Base-by-base conservation (phyloP, 2,797 vertebrate genomes). In the Scleropages formosus region DNA sequence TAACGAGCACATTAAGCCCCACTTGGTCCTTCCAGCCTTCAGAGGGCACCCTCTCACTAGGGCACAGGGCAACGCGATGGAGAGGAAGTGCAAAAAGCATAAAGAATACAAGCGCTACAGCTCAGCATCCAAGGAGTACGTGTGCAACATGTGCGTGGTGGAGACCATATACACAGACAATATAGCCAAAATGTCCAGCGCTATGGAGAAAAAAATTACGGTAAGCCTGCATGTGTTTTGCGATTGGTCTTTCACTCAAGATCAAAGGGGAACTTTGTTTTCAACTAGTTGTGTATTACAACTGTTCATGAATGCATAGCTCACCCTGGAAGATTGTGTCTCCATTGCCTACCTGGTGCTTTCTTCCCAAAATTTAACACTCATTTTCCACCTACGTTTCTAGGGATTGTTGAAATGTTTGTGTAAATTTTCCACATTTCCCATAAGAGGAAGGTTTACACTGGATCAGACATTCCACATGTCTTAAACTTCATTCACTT, bases 91-190 rank as follows among this genome's bases (percentile, higher is more conserved):
- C 24, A 79, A 81, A 0, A 70, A 86, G 73, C 89, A 89, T 13
- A 69, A 83, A 69, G 83, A 87, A 70, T 84, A 88, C 22, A 79
- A 79, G 61, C 85, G 79, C 75, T 89, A 86, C 86, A 89, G 89
- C n/a, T 24, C 77, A 0, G 59, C 66, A 0, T 86, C 87, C 27
- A 70, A 82, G 2, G 78, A 81, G 60, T 90, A 89, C 77, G 72
- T 89, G 51, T 90, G 90, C 74, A 88, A 81, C 68, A 1, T 88
- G 59, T 91, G 89, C 4, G 69, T 82, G 27, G 71, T 88, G 69
- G 84, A 85, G 67, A 78, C 27, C 73, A 88, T 82, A 62, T 79
- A 60, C 66, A 62, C 13, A 16, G 27, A 60, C 18, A 51, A 63
- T 24, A 15, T 16, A 20, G 44, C 31, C n/a, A 74, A 71, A 20